Conservation (phyloP, 2,888 invertebrate genomes). For the Theristus sp. region DNA sequence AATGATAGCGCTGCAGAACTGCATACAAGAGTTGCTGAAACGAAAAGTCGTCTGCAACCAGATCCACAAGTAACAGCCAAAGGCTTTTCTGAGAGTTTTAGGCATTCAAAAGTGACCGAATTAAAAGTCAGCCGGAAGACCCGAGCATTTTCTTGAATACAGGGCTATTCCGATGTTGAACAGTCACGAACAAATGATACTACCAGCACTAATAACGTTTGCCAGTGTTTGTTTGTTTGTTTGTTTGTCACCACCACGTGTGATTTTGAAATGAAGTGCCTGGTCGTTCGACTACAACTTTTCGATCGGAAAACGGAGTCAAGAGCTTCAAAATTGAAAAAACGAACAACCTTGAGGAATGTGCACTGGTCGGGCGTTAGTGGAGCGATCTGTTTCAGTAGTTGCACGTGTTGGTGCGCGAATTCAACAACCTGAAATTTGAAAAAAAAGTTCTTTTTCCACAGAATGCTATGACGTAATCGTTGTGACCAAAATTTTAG, state of each 20-base stretch:
- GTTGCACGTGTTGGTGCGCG: constrained; percentile 36
- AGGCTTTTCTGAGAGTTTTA: no score
- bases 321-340: constrained; percentile 30
- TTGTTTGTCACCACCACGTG: no score
- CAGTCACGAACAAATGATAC: constrained; percentile 23
- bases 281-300: constrained; percentile 38
- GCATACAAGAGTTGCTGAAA: constrained; percentile 33
- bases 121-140: no score
- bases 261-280: constrained; percentile 27
- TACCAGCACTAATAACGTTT: no score
- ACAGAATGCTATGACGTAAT: no score
- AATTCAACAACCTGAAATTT: constrained; percentile 38
- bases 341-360: background rate
- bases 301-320: constrained; percentile 33
- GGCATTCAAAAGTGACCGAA: no score
- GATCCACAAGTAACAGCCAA: no score
- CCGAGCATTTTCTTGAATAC: no score
- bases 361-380: constrained; percentile 21
- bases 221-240: no score
- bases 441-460: no score
- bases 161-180: background rate
- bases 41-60: background rate
- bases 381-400: constrained; percentile 30
- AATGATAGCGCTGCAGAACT: constrained; percentile 37
- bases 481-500: no score